phyloP scores from a whole-genome alignment of 2,888 invertebrate genomes.

The Stratiomys singularior region DNA sequence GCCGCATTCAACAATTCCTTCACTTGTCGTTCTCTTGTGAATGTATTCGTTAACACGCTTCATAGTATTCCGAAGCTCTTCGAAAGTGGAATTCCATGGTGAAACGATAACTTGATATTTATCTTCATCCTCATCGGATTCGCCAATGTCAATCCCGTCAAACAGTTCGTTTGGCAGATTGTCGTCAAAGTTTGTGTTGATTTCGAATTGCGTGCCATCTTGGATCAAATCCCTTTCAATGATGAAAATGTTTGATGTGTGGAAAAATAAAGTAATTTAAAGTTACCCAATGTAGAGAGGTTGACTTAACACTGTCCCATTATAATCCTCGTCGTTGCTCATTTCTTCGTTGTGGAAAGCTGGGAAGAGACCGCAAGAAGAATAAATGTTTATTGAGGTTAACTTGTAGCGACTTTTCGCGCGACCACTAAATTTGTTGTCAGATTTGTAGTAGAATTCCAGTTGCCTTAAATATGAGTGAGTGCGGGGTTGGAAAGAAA shows the following conservation, averaged over 20 bases:
- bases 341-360: constrained; percentile 6
- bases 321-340: constrained; percentile 29
- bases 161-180: constrained; percentile 50
- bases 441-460: neutral
- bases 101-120: constrained; percentile 54
- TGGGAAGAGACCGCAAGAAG: too few relatives aligned
- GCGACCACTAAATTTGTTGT: neutral
- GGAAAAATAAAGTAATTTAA: neutral
- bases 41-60: constrained; percentile 56
- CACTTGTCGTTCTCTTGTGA: constrained; percentile 58
- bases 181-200: constrained; percentile 59
- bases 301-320: constrained; percentile 54
- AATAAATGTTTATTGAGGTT: neutral
- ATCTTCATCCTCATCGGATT: constrained; percentile 54
- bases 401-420: neutral
- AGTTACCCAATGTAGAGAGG: constrained; percentile 57
- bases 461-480: too few relatives aligned
- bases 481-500: too few relatives aligned
- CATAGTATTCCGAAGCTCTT: constrained; percentile 60
- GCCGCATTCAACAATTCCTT: constrained; percentile 51
- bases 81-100: constrained; percentile 62
- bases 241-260: neutral
- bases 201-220: constrained; percentile 60
- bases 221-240: constrained; percentile 57
- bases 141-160: neutral